These are phyloP conservation scores for Plebejus argus DNA, from an alignment of 2,888 invertebrate species.

Conservation along the genomic window DNA sequence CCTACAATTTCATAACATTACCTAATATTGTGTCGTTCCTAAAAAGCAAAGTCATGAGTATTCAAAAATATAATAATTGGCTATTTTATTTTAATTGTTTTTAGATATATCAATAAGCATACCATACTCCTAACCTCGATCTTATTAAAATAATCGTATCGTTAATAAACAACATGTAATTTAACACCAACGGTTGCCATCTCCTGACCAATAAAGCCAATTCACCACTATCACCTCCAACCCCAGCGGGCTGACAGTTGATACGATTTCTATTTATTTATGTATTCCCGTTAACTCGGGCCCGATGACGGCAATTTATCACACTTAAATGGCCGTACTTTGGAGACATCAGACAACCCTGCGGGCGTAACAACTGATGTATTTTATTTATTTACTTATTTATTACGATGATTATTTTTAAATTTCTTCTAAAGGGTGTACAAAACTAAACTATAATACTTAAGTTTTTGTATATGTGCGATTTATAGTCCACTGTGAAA, in stretches of 20 bases:
- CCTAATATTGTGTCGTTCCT: too few species aligned
- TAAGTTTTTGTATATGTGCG: too few species aligned
- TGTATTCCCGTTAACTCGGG: conserved; percentile 43
- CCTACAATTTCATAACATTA: too few species aligned
- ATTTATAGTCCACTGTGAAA: too few species aligned
- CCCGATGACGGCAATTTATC: conserved; percentile 40
- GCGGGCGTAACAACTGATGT: conserved; percentile 37
- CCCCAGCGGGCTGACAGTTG: conserved; percentile 47
- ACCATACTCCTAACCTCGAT: too few species aligned
- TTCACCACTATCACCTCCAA: conserved; percentile 40
- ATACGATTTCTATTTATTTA: conserved; percentile 43
- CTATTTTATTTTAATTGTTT: too few species aligned
- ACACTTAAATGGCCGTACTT: conserved; percentile 41
- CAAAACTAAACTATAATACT: not conserved
- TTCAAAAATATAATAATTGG: too few species aligned
- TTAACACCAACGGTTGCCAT: not conserved
- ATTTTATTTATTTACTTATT: conserved; percentile 1
- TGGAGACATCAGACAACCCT: conserved; percentile 38
- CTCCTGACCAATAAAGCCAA: conserved; percentile 23
- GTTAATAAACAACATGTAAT: not conserved
- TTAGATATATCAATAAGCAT: too few species aligned
- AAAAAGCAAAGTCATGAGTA: too few species aligned
- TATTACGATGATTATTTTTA: too few species aligned
- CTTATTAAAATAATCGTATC: too few species aligned
- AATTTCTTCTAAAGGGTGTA: not conserved